Evolutionary conservation across 2,113 vertebrate genomes (phyloP).

Genomic region (Ictidomys tridecemlineatus): DNA sequence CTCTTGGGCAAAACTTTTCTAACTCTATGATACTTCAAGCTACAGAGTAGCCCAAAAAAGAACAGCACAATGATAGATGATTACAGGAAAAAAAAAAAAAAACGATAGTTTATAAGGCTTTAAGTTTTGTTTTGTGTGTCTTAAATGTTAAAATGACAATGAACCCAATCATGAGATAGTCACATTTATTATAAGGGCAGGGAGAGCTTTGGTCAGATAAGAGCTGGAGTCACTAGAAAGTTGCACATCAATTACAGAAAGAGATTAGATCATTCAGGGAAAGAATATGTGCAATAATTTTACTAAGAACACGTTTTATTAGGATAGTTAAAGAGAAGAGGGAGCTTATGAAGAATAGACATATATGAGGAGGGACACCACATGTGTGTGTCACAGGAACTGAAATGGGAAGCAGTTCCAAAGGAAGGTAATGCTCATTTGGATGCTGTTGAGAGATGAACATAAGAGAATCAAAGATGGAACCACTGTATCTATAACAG

Average conservation of each 20-base stretch:
- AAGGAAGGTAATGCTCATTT: neutral
- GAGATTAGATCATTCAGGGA: neutral
- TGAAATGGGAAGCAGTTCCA: neutral
- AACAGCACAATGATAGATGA: neutral
- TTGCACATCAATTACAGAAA: neutral
- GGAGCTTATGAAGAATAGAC: neutral
- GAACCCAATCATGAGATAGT: conserved; percentile 22
- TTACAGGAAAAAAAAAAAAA: neutral
- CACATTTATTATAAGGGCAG: neutral
- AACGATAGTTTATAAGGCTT: neutral
- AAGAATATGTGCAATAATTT: neutral
- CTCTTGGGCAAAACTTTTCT: neutral
- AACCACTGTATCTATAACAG: neutral
- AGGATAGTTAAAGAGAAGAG: neutral
- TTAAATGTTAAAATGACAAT: conserved; percentile 35
- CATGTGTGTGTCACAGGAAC: neutral
- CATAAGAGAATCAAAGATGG: neutral
- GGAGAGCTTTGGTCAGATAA: neutral
- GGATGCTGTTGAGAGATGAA: neutral
- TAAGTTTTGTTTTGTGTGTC: neutral
- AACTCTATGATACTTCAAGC: neutral
- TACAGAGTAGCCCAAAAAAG: neutral
- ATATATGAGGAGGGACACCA: neutral
- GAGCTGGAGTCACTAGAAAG: neutral
- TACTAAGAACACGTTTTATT: neutral